Percentiles rank a stretch among this genome's conserved stretches.
These are phyloP conservation scores for Chymomyza costata DNA, from an alignment of 1,140 invertebrate species.

Conservation along the genomic window DNA sequence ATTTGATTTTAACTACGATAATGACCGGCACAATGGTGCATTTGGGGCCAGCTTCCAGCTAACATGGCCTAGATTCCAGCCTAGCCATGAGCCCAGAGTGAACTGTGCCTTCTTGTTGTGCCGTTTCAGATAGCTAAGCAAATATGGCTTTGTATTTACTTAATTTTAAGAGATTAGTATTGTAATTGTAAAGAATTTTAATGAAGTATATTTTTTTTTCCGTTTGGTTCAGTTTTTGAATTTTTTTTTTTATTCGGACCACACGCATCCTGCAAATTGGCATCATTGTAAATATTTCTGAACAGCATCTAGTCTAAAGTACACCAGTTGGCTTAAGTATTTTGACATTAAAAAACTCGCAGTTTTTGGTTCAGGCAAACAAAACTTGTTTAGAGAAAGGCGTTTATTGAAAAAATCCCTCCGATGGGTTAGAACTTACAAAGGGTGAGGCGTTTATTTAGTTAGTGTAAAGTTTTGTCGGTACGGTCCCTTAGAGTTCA, in stretches of 20 bases:
- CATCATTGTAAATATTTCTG: constrained; percentile 44
- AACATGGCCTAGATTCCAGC: constrained; percentile 12
- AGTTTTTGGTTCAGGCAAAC: too few relatives aligned
- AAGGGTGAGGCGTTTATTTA: too few relatives aligned
- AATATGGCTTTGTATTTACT: constrained; percentile 62
- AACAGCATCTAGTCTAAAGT: constrained; percentile 60
- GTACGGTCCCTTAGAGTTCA: too few relatives aligned
- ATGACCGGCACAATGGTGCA: constrained; percentile 4
- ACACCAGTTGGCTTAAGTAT: too few relatives aligned
- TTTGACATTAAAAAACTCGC: background rate
- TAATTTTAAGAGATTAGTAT: constrained; percentile 46
- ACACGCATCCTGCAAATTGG: constrained; percentile 1
- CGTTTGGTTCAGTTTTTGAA: constrained; percentile 2
- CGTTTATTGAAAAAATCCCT: constrained; percentile 2
- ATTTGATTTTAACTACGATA: constrained; percentile 24
- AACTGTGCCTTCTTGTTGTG: constrained; percentile 14
- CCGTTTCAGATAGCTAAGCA: constrained; percentile 30
- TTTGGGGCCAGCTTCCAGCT: constrained; percentile 11
- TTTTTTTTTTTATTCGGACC: constrained; percentile 5
- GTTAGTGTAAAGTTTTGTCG: too few relatives aligned
- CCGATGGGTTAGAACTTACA: too few relatives aligned
- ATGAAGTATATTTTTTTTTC: constrained; percentile 4
- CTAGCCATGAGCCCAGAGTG: too few relatives aligned
- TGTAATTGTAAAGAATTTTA: constrained; percentile 32
- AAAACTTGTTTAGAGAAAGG: background rate